These are phyloP conservation scores for Drosophila infuscata DNA, from an alignment of 2,888 invertebrate genomes.

Conservation along the genomic window DNA sequence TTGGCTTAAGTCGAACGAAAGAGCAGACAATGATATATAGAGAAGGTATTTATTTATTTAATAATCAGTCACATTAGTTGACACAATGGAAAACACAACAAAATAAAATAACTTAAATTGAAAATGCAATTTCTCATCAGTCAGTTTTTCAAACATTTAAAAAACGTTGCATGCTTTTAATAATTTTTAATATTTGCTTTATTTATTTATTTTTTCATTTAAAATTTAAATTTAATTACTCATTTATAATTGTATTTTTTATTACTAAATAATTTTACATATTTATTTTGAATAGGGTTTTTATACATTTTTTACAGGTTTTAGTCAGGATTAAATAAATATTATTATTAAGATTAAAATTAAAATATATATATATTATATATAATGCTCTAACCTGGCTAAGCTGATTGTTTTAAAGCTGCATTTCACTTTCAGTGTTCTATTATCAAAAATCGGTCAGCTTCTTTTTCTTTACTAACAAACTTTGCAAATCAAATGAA, in stretches of 20 bases:
- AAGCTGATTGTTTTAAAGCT: neutral
- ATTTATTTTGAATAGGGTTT: neutral
- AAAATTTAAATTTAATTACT: neutral
- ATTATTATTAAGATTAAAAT: too few relatives aligned
- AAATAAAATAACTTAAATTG: neutral
- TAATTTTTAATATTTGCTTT: neutral
- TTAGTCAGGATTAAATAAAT: neutral
- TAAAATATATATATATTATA: too few relatives aligned
- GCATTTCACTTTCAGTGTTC: neutral
- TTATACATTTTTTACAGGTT: neutral
- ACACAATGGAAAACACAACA: neutral
- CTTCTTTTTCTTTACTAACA: neutral
- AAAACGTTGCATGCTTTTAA: neutral
- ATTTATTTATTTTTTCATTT: neutral
- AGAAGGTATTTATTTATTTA: neutral
- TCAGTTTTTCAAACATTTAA: too few relatives aligned
- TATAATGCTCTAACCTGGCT: too few relatives aligned
- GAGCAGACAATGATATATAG: neutral
- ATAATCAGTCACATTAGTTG: neutral
- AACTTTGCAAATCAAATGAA: slow-evolving; percentile 45
- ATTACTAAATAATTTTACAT: neutral
- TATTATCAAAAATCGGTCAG: neutral
- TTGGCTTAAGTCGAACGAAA: neutral
- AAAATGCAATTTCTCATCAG: neutral
- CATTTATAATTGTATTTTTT: neutral